phyloP scores from a whole-genome alignment of 1,140 invertebrate species.

The Drosophila takahashii region DNA sequence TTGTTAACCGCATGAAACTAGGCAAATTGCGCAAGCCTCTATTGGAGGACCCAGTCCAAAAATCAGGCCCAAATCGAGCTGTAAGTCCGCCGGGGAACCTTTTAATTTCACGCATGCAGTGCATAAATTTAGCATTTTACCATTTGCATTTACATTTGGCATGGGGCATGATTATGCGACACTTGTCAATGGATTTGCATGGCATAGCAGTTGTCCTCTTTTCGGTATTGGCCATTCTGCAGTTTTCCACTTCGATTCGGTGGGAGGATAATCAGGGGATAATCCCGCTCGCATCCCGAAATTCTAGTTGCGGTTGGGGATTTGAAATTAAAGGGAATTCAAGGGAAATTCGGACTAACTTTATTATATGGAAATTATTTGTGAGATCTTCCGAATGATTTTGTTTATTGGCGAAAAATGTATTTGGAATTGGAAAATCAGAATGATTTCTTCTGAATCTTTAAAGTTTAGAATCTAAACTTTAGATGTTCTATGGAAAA shows the following conservation, averaged over 20 bases:
- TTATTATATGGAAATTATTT: neutral
- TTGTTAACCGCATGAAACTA: conserved; percentile 71
- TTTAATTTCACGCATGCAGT: conserved; percentile 73
- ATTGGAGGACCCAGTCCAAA: conserved; percentile 8
- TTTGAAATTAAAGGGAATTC: conserved; percentile 17
- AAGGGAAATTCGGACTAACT: neutral
- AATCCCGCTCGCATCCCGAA: neutral
- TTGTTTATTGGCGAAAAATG: conserved; percentile 10
- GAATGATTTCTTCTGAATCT: neutral
- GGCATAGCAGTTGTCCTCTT: conserved; percentile 23
- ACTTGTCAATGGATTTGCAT: conserved; percentile 74
- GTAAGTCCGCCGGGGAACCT: conserved; percentile 40
- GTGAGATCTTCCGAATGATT: neutral
- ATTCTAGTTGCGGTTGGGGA: neutral
- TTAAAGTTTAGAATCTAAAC: conserved; percentile 7
- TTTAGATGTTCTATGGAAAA: conserved; percentile 7
- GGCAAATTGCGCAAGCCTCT: conserved; percentile 56
- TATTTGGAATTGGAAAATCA: neutral
- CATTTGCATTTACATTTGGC: conserved; percentile 53
- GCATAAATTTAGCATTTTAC: conserved; percentile 67
- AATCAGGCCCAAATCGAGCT: conserved; percentile 10
- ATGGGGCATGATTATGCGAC: conserved; percentile 67
- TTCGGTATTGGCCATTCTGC: conserved; percentile 15
- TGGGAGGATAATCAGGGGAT: conserved; percentile 20
- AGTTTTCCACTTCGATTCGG: conserved; percentile 27